phyloP scores from a whole-genome alignment of 2,888 invertebrate species.

The Tachina lurida region DNA sequence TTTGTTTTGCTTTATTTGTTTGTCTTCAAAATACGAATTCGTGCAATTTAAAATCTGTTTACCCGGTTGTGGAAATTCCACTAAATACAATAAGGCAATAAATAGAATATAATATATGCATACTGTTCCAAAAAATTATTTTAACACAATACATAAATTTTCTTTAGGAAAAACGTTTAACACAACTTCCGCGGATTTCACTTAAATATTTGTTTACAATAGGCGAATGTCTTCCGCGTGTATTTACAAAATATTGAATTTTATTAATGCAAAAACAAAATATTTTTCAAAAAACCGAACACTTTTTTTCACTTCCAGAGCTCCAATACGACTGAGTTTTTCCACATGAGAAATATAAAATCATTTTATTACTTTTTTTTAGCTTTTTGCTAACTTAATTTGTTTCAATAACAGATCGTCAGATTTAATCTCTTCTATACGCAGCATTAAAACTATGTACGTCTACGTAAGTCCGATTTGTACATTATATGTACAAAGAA shows the following conservation, averaged over 20 bases:
- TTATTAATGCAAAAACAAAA: too few relatives aligned
- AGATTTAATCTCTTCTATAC: slow-evolving; percentile 49
- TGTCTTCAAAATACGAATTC: slow-evolving; percentile 29
- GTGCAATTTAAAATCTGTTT: slow-evolving; percentile 25
- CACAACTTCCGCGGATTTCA: slow-evolving; percentile 10
- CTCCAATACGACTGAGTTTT: slow-evolving; percentile 52
- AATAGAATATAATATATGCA: slow-evolving; percentile 61
- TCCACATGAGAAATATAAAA: slow-evolving; percentile 14
- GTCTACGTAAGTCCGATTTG: slow-evolving; percentile 7
- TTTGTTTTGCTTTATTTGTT: background rate
- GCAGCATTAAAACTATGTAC: slow-evolving; percentile 41
- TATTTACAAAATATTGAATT: too few relatives aligned
- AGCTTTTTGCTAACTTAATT: slow-evolving; percentile 16
- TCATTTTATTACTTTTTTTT: slow-evolving; percentile 15
- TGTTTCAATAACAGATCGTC: slow-evolving; percentile 6
- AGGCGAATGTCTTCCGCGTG: too few relatives aligned
- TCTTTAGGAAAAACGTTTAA: slow-evolving; percentile 4
- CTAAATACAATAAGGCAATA: slow-evolving; percentile 60
- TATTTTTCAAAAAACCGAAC: background rate
- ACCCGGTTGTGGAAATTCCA: slow-evolving; percentile 67
- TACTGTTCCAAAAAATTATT: slow-evolving; percentile 45
- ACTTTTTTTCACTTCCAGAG: slow-evolving; percentile 52
- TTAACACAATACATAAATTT: slow-evolving; percentile 3
- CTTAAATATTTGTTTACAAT: background rate
- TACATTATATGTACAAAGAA: background rate